A percentile compares a stretch with the other conserved stretches of the same genome.
Conservation (phyloP, 2,113 vertebrate genomes). For the Otis tarda region DNA sequence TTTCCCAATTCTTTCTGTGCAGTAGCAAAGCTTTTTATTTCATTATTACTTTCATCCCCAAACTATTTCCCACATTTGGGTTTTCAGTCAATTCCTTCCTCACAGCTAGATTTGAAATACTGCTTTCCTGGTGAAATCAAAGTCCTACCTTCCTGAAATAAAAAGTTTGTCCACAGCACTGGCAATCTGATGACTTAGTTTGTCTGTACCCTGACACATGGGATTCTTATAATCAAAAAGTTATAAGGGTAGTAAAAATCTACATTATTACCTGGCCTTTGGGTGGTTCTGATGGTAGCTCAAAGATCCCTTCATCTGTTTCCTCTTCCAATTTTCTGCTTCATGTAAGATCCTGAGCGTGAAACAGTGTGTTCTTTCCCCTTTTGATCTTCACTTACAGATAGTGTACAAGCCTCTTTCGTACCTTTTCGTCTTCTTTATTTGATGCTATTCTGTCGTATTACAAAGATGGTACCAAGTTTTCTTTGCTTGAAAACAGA, state of each 20-base stretch:
- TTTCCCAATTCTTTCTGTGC: not conserved
- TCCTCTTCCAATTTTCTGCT: not conserved
- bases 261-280: not conserved
- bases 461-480: not conserved
- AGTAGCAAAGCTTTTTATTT: not conserved
- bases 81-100: not conserved
- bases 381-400: conserved; percentile 1
- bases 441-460: not conserved
- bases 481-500: not conserved
- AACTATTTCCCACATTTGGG: not conserved
- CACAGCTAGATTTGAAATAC: not conserved
- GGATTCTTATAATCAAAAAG: not conserved
- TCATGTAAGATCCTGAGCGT: not conserved
- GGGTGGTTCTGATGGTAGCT: not conserved
- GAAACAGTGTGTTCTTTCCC: not conserved
- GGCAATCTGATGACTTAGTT: not conserved
- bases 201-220: not conserved
- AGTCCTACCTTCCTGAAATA: not conserved
- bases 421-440: not conserved
- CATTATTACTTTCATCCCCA: not conserved
- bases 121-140: not conserved
- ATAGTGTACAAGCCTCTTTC: not conserved
- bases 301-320: not conserved
- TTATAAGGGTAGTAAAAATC: not conserved
- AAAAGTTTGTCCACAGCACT: not conserved